These are phyloP conservation scores for Tinea pellionella DNA, from an alignment of 2,888 invertebrate species.

Conservation along the genomic window DNA sequence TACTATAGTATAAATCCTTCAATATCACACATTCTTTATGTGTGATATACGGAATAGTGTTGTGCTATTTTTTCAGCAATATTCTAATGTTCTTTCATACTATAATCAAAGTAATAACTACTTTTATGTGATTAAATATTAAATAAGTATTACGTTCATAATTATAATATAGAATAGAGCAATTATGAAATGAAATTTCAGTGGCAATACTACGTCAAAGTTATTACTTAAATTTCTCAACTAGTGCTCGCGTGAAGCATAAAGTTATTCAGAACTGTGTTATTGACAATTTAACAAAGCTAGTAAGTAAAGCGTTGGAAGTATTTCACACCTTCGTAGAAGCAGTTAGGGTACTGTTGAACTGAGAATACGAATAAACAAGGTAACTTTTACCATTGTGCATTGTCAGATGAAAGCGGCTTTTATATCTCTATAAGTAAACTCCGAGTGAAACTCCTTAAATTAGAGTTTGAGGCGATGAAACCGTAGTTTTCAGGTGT, in stretches of 20 bases:
- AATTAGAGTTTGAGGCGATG: slow-evolving; percentile 13
- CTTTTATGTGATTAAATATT: neutral
- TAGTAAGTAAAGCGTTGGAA: neutral
- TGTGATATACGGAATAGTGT: neutral
- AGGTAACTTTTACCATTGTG: slow-evolving; percentile 51
- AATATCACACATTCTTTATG: slow-evolving; percentile 10
- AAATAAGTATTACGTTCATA: neutral
- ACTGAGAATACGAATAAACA: slow-evolving; percentile 42
- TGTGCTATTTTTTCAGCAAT: neutral
- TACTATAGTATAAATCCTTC: slow-evolving; percentile 9
- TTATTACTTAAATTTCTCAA: neutral
- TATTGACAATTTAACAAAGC: slow-evolving; percentile 12
- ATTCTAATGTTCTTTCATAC: neutral
- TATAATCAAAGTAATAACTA: neutral
- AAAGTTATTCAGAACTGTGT: slow-evolving; percentile 2
- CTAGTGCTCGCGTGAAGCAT: neutral
- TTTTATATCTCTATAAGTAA: slow-evolving; percentile 11
- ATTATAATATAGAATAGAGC: neutral
- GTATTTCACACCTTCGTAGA: slow-evolving; percentile 2
- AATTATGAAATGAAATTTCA: neutral
- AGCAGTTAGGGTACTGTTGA: slow-evolving; percentile 10
- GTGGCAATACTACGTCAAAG: neutral
- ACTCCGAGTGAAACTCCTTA: slow-evolving; percentile 12
- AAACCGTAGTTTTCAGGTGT: slow-evolving; percentile 15
- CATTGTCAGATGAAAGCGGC: slow-evolving; percentile 24